phyloP scores from a whole-genome alignment of 2,113 vertebrate genomes.

The Leuciscus idus region DNA sequence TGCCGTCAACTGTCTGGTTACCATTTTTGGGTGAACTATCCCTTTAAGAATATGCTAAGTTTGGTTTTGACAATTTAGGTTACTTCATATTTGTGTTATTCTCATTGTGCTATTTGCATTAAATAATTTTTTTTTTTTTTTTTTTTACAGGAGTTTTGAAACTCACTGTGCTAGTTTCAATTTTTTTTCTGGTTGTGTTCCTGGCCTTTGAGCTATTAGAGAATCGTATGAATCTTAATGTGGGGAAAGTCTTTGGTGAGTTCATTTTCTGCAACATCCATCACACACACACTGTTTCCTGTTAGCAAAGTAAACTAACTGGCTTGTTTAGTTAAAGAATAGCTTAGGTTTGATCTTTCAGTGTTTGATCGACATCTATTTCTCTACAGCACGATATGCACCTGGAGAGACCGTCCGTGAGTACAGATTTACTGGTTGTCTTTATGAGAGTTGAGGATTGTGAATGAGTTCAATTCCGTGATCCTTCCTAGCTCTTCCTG shows the following conservation, averaged over 20 bases:
- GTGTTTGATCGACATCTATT: slow-evolving; percentile 20
- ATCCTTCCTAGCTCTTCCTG: neutral
- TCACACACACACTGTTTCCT: neutral
- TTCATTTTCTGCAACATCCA: slow-evolving; percentile 36
- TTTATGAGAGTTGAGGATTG: neutral
- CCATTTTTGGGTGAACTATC: too few relatives aligned
- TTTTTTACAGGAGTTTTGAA: slow-evolving; percentile 87
- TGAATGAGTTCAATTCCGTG: neutral
- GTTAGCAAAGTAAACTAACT: neutral
- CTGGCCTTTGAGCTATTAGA: slow-evolving; percentile 91
- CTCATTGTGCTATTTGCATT: too few relatives aligned
- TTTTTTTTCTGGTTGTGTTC: slow-evolving; percentile 86
- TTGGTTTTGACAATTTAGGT: neutral
- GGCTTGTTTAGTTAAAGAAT: neutral
- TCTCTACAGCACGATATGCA: slow-evolving; percentile 78
- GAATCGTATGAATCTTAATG: slow-evolving; percentile 85
- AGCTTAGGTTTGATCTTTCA: too few relatives aligned
- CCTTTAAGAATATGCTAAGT: too few relatives aligned
- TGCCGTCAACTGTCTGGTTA: too few relatives aligned
- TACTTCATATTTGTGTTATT: neutral
- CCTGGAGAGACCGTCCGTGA: slow-evolving; percentile 76
- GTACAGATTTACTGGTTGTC: slow-evolving; percentile 65
- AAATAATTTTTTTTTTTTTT: too few relatives aligned
- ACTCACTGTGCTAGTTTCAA: slow-evolving; percentile 77
- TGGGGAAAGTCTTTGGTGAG: slow-evolving; percentile 86